A percentile compares a stretch with the other conserved stretches of the same genome.
These are phyloP conservation scores for Tympanuchus pallidicinctus DNA, from an alignment of 2,113 vertebrate genomes.

Conservation along the genomic window DNA sequence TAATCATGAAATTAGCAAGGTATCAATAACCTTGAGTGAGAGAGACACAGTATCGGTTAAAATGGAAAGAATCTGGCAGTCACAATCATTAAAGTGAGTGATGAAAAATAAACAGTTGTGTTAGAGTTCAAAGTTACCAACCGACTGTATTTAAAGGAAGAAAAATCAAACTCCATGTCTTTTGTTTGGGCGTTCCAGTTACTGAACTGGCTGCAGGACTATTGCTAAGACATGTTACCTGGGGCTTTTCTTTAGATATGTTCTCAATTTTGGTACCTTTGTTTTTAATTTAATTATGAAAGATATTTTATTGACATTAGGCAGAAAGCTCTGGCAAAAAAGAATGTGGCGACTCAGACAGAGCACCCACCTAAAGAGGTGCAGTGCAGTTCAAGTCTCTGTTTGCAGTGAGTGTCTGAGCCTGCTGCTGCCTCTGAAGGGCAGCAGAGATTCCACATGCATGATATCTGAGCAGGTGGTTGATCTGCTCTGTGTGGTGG, in stretches of 20 bases:
- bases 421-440: too few relatives aligned
- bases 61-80: constrained; percentile 10
- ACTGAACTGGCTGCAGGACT: neutral
- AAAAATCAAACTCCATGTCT: neutral
- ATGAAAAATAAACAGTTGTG: constrained; percentile 41
- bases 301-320: neutral
- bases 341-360: too few relatives aligned
- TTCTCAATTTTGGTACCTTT: neutral
- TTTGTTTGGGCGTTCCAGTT: neutral
- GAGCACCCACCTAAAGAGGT: too few relatives aligned
- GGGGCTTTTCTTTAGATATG: neutral
- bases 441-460: too few relatives aligned
- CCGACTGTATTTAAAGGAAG: neutral
- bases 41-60: neutral
- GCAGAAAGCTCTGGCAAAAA: too few relatives aligned
- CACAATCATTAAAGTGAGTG: neutral
- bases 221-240: neutral
- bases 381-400: too few relatives aligned
- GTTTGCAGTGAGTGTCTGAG: too few relatives aligned
- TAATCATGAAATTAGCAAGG: constrained; percentile 18
- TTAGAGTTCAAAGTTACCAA: neutral
- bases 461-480: too few relatives aligned
- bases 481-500: too few relatives aligned
- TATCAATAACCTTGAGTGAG: constrained; percentile 17
- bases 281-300: neutral